Evolutionary conservation across 2,888 invertebrate species (phyloP).

Genomic region (Xylota sylvarum): DNA sequence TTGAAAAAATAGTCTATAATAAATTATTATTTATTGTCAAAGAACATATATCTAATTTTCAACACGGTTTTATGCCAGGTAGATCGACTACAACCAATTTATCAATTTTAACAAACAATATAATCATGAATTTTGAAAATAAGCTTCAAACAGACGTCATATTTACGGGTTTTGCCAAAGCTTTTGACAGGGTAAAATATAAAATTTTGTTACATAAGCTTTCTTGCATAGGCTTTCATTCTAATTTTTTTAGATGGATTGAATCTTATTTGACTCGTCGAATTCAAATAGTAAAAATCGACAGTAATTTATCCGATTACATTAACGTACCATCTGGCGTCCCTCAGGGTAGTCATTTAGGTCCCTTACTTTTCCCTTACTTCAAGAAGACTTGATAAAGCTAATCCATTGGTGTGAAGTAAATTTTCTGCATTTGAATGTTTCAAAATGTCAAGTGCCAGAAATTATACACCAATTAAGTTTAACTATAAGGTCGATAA

Average conservation of each 20-base stretch:
- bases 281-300: too few species aligned
- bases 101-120: background rate
- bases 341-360: background rate
- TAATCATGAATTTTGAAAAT: background rate
- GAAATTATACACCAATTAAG: background rate
- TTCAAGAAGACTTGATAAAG: too few species aligned
- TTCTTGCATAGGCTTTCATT: background rate
- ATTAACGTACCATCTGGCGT: too few species aligned
- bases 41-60: background rate
- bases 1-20: background rate
- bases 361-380: too few species aligned
- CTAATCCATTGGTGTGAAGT: too few species aligned
- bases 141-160: background rate
- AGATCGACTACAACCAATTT: background rate
- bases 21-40: background rate
- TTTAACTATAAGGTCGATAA: background rate
- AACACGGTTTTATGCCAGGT: background rate
- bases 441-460: background rate
- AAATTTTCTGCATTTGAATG: too few species aligned
- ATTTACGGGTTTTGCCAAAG: background rate
- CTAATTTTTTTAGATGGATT: background rate
- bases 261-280: background rate
- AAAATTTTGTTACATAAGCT: background rate
- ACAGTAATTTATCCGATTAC: too few species aligned
- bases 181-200: background rate